Evolutionary conservation across 2,888 invertebrate genomes (phyloP).

Genomic region (Trichacis sp.): DNA sequence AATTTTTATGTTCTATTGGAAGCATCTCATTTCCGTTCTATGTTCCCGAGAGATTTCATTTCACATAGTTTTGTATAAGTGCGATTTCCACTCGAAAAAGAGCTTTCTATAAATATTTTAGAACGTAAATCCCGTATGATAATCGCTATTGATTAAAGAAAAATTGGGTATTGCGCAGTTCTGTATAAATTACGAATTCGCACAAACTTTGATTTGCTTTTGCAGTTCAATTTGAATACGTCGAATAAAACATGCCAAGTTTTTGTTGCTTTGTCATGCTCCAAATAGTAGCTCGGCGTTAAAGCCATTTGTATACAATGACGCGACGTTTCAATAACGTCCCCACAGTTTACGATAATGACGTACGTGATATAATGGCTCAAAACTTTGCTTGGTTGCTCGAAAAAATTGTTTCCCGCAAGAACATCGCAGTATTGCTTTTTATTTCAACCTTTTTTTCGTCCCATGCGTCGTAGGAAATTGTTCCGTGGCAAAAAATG

Average conservation of each 20-base stretch:
- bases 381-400: background rate
- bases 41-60: too few species aligned
- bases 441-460: background rate
- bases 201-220: conserved; percentile 23
- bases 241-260: conserved; percentile 8
- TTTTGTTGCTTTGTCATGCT: conserved; percentile 24
- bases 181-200: conserved; percentile 9
- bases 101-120: too few species aligned
- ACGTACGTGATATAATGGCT: background rate
- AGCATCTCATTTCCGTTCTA: too few species aligned
- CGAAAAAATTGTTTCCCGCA: background rate
- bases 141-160: too few species aligned
- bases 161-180: too few species aligned
- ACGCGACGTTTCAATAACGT: conserved; percentile 21
- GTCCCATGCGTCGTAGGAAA: background rate
- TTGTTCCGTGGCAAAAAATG: background rate
- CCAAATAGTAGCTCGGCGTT: conserved; percentile 21
- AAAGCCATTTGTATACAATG: conserved; percentile 24
- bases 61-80: too few species aligned
- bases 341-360: background rate
- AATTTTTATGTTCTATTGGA: background rate
- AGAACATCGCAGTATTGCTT: background rate
- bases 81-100: too few species aligned
- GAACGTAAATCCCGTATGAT: too few species aligned
- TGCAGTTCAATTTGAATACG: conserved; percentile 17